Evolutionary conservation across 2,888 invertebrate genomes (phyloP), one percentile per base, ranked within the genome.

Genomic region (Pelosia muscerda): DNA sequence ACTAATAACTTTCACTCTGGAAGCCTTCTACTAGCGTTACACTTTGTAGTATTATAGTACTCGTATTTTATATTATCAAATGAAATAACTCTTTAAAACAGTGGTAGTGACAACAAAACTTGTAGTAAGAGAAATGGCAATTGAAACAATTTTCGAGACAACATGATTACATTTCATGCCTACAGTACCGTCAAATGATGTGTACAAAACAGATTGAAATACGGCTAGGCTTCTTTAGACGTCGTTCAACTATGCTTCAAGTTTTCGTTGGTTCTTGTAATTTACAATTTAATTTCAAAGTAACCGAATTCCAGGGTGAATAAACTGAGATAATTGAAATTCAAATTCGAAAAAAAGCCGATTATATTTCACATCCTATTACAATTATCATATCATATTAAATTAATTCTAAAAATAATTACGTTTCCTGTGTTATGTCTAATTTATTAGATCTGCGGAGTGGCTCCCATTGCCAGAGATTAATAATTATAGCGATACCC

Each of bases 1-100:
- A 78, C 79, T 75, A 72, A 78, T 79, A 72, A 76, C 42, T 11
- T n/a, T 60, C 67, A 54, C 68, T 66, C 56, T 71, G 70, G 66
- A 64, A 68, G 65, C 69, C 58, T 66, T 62, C 26, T 62, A 53
- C 42, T 53, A 26, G 61, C 49, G 22, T 22, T 53, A 13, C 22
- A 28, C 28, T 26, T 6, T 49, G 9, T 19, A 49, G 10, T 26
- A 49, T 42, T 55, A 15, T 25, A 25, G 55, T 25, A n/a, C n/a
- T n/a, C n/a, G n/a, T n/a, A 55, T 10, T 25, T 55, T 25, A 23
- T 25, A 13, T 55, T 19, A 19, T 5, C 2, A 19, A n/a, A 49
- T 9, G 6, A 49, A 9, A n/a, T 49, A 49, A n/a, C 49, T n/a
- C 49, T n/a, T 49, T n/a, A 2, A n/a, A 55, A 25, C 13, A 11